Evolutionary conservation across 2,888 invertebrate species (phyloP), one percentile per base, ranked within the genome.

Genomic region (Agrochola circellaris): DNA sequence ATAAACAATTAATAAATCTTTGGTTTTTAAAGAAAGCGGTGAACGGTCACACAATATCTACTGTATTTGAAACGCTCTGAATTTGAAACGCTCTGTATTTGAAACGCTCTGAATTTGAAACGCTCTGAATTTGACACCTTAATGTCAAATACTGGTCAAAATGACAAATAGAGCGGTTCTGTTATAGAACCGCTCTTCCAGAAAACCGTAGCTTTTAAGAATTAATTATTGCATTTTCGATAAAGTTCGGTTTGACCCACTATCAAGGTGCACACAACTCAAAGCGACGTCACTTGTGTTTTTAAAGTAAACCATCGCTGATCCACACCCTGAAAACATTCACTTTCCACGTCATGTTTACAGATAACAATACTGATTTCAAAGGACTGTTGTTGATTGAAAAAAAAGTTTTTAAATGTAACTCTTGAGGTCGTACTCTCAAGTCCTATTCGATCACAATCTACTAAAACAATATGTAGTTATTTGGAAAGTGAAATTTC

Each of bases 281-380:
- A 58, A 38, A 26, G n/a, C 2, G 34, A 48, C 34, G 9, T 15
- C 13, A 58, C 15, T 17, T 30, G 42, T 42, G 5, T 45, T 34
- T 42, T 11, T 7, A 26, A 54, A 51, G 23, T 38, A 42, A 30
- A 11, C 42, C 17, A 42, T 11, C 15, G 4, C 23, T 5, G 20
- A 23, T 30, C 9, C 3, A 38, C 23, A 38, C 15, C n/a, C 26
- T 38, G 48, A 48, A 51, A 11, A 23, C 11, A 68, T 68, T 69
- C 23, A 17, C 13, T 69, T 56, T 30, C 23, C 26, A 73, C 30
- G 69, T 69, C 30, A 30, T 56, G 30, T 73, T 54, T 23, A 38
- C 51, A 23, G 26, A 34, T 51, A 38, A 17, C 26, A 66, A 66
- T 26, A 20, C 5, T 20, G 38, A 38, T 51, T 20, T 30, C 23